These are phyloP conservation scores for Epicauta chinensis DNA, from an alignment of 1,140 invertebrate genomes.

Conservation along the genomic window DNA sequence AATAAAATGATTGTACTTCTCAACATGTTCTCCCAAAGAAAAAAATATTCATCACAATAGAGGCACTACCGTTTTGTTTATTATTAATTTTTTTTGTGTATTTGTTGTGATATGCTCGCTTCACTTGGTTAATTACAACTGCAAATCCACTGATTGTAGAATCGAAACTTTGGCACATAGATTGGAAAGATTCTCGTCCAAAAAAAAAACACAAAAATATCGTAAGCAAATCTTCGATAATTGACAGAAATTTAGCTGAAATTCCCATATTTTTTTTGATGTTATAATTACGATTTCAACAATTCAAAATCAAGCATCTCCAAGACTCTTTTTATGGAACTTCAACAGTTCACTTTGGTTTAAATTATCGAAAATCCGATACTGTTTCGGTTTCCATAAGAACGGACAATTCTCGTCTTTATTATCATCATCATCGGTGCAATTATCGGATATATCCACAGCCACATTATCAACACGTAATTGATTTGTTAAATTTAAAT, in stretches of 20 bases:
- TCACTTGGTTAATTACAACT: conserved; percentile 13
- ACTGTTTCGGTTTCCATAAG: conserved; percentile 19
- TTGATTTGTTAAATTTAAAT: not conserved
- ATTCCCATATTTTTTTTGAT: not conserved
- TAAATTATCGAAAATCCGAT: conserved; percentile 21
- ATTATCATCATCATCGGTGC: conserved; percentile 13
- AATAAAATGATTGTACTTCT: conserved; percentile 16
- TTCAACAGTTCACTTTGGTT: conserved; percentile 18
- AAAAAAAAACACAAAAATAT: conserved; percentile 1
- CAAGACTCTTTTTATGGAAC: conserved; percentile 14
- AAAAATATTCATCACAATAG: conserved; percentile 31
- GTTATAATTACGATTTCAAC: not conserved
- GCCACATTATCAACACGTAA: not conserved
- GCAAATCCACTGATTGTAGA: too few species aligned
- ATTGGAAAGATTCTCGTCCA: not conserved
- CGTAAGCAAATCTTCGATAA: not conserved
- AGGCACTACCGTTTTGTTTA: conserved; percentile 25
- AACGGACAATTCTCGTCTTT: conserved; percentile 24
- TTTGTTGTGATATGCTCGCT: conserved; percentile 30
- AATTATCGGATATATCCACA: conserved; percentile 2
- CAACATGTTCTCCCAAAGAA: conserved; percentile 13
- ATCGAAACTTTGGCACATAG: not conserved
- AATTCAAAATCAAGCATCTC: conserved; percentile 1
- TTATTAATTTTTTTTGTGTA: too few species aligned
- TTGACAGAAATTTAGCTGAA: conserved; percentile 2